Evolutionary conservation across 2,888 invertebrate species (phyloP).

Genomic region (Dolichomitus sp.): DNA sequence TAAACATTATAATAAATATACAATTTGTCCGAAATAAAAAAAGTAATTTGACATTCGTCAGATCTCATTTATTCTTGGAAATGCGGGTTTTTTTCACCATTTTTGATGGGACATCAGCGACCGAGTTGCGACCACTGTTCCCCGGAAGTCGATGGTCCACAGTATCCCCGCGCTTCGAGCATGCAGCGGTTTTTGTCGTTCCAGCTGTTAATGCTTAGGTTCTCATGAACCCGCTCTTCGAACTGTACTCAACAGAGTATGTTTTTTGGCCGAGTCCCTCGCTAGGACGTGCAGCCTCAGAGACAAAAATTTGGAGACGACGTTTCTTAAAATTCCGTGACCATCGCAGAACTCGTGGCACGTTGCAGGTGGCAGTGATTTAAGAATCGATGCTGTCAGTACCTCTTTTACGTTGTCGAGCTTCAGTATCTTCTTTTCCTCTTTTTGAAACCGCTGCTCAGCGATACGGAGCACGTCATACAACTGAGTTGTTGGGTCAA

Average conservation of each 20-base stretch:
- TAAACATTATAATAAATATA: background rate
- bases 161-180: background rate
- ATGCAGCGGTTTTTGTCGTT: too few relatives aligned
- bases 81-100: conserved; percentile 5
- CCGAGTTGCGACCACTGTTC: background rate
- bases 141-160: background rate
- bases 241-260: background rate
- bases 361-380: conserved; percentile 3
- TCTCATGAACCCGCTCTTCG: background rate
- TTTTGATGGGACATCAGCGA: background rate
- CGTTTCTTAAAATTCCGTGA: background rate
- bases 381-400: conserved; percentile 7
- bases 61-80: too few relatives aligned
- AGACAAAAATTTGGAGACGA: background rate
- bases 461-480: conserved; percentile 5
- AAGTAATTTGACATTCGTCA: conserved; percentile 1
- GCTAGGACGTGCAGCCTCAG: background rate
- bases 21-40: background rate
- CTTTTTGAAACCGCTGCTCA: conserved; percentile 5
- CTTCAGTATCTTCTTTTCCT: conserved; percentile 3
- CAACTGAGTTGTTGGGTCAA: conserved; percentile 8
- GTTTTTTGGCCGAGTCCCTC: conserved; percentile 10
- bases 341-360: background rate
- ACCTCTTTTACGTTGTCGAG: conserved; percentile 8
- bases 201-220: background rate